These are phyloP conservation scores for Gavia stellata DNA, from an alignment of 2,113 vertebrate genomes.

Conservation along the genomic window DNA sequence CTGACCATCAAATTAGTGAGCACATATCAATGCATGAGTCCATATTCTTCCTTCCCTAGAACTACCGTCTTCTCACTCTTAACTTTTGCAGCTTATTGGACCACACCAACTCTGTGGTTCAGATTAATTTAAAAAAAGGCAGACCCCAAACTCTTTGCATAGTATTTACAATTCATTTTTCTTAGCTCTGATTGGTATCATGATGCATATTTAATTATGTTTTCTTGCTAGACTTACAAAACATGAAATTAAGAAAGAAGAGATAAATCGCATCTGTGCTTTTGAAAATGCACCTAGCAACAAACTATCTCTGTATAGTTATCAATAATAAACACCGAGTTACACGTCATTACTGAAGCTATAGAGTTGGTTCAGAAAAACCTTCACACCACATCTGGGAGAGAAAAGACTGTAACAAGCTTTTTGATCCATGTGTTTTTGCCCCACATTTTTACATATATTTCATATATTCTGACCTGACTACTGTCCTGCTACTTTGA, in stretches of 20 bases:
- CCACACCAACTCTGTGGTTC: background rate
- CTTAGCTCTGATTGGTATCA: background rate
- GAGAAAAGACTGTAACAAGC: background rate
- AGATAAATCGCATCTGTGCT: background rate
- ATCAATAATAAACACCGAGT: background rate
- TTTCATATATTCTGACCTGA: background rate
- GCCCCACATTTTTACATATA: background rate
- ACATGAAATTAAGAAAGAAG: background rate
- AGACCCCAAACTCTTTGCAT: background rate
- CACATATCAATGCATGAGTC: background rate
- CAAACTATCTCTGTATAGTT: background rate
- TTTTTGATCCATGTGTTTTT: background rate
- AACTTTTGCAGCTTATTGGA: background rate
- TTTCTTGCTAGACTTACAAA: background rate
- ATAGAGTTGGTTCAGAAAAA: background rate
- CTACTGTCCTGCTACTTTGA: background rate
- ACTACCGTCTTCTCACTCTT: background rate
- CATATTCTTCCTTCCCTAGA: background rate
- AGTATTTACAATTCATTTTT: background rate
- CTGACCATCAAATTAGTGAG: background rate
- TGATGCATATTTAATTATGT: background rate
- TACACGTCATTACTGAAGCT: background rate
- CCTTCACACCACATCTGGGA: background rate
- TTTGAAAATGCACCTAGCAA: background rate
- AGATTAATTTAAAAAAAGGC: background rate